Evolutionary conservation across 2,797 vertebrate genomes (phyloP).

Genomic region (Lacerta viridis): DNA sequence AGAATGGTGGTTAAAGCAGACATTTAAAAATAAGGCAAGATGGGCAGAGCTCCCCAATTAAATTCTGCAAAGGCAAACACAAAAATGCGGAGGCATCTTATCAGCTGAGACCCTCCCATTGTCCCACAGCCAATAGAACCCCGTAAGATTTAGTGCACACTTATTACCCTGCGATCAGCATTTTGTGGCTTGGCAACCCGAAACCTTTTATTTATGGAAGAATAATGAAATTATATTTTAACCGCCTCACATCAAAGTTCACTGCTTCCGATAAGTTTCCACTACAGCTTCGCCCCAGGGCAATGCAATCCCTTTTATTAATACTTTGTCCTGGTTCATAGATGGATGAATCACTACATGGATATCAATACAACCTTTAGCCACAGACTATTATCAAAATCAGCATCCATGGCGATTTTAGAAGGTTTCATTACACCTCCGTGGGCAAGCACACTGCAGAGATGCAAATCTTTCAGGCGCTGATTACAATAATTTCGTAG

Average conservation of each 20-base stretch:
- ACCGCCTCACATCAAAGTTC: constrained; percentile 85
- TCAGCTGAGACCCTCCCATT: constrained; percentile 57
- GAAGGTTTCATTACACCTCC: constrained; percentile 25
- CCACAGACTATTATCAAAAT: constrained; percentile 81
- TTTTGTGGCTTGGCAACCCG: constrained; percentile 68
- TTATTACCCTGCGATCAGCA: constrained; percentile 65
- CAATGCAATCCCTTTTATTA: constrained; percentile 87
- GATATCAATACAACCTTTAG: constrained; percentile 71
- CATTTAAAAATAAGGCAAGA: neutral
- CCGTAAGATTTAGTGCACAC: constrained; percentile 75
- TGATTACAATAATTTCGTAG: neutral
- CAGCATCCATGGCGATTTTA: constrained; percentile 78
- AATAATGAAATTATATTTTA: constrained; percentile 91
- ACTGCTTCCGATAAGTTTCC: constrained; percentile 84
- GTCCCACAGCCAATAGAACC: constrained; percentile 80
- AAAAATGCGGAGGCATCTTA: constrained; percentile 43
- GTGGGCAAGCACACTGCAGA: accelerated
- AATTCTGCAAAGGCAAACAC: constrained; percentile 39
- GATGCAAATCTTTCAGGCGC: neutral
- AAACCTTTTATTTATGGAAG: constrained; percentile 88
- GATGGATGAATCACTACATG: constrained; percentile 83
- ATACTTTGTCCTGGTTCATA: constrained; percentile 86
- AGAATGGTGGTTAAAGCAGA: neutral
- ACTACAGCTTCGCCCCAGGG: constrained; percentile 83
- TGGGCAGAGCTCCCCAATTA: constrained; percentile 16